Evolutionary conservation across 2,113 vertebrate genomes (phyloP).

Genomic region (Zingel zingel): DNA sequence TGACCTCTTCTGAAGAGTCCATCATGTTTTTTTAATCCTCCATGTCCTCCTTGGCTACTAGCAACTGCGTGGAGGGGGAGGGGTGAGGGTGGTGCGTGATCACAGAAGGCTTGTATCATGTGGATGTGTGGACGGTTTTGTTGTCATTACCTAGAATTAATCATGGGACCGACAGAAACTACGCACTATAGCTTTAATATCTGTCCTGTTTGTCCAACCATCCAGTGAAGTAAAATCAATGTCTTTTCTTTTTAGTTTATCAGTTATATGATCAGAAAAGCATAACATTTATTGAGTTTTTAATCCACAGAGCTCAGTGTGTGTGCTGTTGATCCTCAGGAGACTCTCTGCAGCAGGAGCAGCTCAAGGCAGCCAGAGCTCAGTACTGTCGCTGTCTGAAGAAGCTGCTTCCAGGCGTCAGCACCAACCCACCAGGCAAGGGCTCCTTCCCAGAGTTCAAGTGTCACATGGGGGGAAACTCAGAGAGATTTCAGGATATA

Average conservation of each 20-base stretch:
- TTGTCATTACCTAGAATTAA: too few species aligned
- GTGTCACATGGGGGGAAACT: slow-evolving; percentile 67
- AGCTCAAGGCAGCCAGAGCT: slow-evolving; percentile 53
- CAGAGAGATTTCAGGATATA: slow-evolving; percentile 63
- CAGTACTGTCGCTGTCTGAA: slow-evolving; percentile 53
- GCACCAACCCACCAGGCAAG: slow-evolving; percentile 10
- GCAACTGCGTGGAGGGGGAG: too few species aligned
- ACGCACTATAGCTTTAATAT: neutral
- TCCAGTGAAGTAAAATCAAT: slow-evolving; percentile 1
- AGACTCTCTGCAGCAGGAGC: slow-evolving; percentile 61
- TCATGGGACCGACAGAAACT: too few species aligned
- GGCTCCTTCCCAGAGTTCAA: slow-evolving; percentile 58
- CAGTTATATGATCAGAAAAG: neutral
- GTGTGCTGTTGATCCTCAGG: slow-evolving; percentile 58
- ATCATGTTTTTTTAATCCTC: too few species aligned
- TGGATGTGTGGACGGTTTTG: too few species aligned
- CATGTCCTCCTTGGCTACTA: too few species aligned
- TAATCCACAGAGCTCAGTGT: neutral
- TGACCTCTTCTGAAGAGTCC: too few species aligned
- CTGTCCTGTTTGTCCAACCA: neutral
- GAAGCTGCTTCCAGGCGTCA: slow-evolving; percentile 25
- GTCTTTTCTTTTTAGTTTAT: neutral
- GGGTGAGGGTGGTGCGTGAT: too few species aligned
- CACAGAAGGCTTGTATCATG: too few species aligned
- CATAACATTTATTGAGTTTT: neutral